phyloP scores from a whole-genome alignment of 2,113 vertebrate species.

The Nibea coibor region DNA sequence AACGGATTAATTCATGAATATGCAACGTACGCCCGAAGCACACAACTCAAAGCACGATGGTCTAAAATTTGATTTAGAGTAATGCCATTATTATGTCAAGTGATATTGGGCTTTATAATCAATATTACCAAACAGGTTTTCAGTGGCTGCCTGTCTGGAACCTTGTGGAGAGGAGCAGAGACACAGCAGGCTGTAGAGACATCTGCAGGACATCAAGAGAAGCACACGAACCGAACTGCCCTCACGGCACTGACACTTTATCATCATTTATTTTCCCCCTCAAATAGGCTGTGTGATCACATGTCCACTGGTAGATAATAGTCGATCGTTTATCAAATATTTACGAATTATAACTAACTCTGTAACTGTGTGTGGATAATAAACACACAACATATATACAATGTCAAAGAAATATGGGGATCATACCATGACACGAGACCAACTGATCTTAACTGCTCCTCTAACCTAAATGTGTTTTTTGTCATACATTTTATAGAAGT shows the following conservation, averaged over 20 bases:
- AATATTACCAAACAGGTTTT: background rate
- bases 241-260: background rate
- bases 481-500: background rate
- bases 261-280: background rate
- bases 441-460: background rate
- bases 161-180: background rate
- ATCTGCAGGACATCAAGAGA: conserved; percentile 9
- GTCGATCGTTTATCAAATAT: background rate
- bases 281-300: background rate
- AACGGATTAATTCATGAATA: background rate
- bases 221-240: background rate
- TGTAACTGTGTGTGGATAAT: background rate
- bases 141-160: background rate
- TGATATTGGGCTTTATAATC: background rate
- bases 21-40: background rate
- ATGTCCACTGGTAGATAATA: background rate
- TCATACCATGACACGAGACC: background rate
- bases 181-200: background rate
- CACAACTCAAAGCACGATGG: no score
- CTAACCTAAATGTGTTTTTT: no score
- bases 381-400: background rate
- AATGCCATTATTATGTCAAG: background rate
- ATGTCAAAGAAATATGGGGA: background rate
- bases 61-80: background rate
- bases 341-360: no score